phyloP scores from a whole-genome alignment of 2,797 vertebrate species.

The Pseudopleuronectes americanus region DNA sequence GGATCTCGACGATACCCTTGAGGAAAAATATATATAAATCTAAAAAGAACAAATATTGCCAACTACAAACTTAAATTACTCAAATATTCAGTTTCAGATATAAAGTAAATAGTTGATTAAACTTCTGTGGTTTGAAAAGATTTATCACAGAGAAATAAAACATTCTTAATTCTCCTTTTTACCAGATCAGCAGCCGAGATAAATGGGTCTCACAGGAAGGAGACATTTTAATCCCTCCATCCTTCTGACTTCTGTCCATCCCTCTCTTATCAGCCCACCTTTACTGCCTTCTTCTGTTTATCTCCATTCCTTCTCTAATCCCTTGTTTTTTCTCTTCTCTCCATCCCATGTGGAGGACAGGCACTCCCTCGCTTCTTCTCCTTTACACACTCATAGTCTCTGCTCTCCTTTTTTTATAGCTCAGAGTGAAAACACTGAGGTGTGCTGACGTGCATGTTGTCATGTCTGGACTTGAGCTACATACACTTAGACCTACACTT shows the following conservation, averaged over 20 bases:
- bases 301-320: slow-evolving; percentile 23
- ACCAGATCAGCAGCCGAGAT: background rate
- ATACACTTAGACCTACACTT: slow-evolving; percentile 36
- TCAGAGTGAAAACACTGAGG: slow-evolving; percentile 12
- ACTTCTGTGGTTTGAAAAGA: too few species aligned
- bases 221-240: slow-evolving; percentile 2
- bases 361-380: background rate
- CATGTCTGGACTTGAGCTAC: slow-evolving; percentile 55
- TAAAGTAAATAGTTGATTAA: too few species aligned
- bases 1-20: too few species aligned
- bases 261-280: slow-evolving; percentile 7
- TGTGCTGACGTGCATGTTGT: slow-evolving; percentile 21
- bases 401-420: too few species aligned
- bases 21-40: too few species aligned
- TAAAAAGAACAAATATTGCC: too few species aligned
- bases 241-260: background rate
- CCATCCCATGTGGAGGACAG: too few species aligned
- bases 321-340: background rate
- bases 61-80: too few species aligned
- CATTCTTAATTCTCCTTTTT: background rate
- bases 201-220: background rate
- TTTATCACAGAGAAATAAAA: background rate
- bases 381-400: background rate
- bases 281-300: slow-evolving; percentile 3
- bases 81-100: too few species aligned